These are phyloP conservation scores for Poeciliopsis retropinna DNA, from an alignment of 2,113 vertebrate species.

Conservation along the genomic window DNA sequence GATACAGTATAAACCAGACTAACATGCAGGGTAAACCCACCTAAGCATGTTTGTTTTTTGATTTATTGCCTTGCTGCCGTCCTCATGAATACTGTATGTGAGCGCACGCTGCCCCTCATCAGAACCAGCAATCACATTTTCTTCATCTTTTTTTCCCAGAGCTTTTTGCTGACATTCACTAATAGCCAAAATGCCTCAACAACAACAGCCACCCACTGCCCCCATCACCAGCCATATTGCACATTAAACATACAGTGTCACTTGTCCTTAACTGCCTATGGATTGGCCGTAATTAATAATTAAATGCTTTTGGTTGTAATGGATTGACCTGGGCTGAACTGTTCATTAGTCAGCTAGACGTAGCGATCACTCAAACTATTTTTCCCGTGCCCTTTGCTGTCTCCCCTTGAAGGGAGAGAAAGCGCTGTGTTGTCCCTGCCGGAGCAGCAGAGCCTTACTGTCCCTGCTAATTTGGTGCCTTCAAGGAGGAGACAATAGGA, in stretches of 20 bases:
- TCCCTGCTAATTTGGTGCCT: slow-evolving; percentile 70
- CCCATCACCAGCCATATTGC: slow-evolving; percentile 61
- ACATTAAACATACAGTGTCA: slow-evolving; percentile 90
- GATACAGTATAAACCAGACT: background rate
- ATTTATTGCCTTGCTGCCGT: background rate
- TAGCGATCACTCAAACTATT: slow-evolving; percentile 95
- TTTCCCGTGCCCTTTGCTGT: slow-evolving; percentile 82
- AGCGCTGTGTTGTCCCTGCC: slow-evolving; percentile 29
- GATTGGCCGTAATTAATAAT: slow-evolving; percentile 99
- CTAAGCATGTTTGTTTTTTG: background rate
- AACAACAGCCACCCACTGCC: slow-evolving; percentile 46
- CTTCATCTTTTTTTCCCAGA: slow-evolving; percentile 22
- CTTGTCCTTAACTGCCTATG: slow-evolving; percentile 92
- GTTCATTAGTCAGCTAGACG: slow-evolving; percentile 95
- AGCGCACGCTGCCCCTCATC: slow-evolving; percentile 5
- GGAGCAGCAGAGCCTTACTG: slow-evolving; percentile 48
- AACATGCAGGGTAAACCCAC: background rate
- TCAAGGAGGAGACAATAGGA: slow-evolving; percentile 37
- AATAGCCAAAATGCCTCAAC: slow-evolving; percentile 66
- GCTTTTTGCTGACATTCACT: slow-evolving; percentile 67
- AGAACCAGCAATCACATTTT: slow-evolving; percentile 1
- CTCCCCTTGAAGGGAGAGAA: slow-evolving; percentile 56
- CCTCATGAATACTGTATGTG: background rate
- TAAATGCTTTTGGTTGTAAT: slow-evolving; percentile 96
- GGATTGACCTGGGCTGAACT: slow-evolving; percentile 94